Percentiles rank a stretch among this genome's conserved stretches.
These are phyloP conservation scores for Helicolenus hilgendorfi DNA, from an alignment of 2,797 vertebrate species.

Conservation along the genomic window DNA sequence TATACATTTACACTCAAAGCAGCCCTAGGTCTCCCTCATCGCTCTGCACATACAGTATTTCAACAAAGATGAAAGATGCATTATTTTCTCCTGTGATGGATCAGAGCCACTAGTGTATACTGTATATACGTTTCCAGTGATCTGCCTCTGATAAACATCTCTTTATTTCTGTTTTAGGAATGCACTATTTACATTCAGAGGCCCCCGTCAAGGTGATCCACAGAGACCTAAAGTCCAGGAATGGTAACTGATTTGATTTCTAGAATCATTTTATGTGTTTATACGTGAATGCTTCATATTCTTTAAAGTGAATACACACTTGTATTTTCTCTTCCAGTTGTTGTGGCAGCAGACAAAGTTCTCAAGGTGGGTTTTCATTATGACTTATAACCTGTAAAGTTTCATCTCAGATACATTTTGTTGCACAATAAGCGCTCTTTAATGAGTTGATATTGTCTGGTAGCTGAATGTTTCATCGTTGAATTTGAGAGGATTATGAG, in stretches of 20 bases:
- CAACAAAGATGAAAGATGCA: neutral
- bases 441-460: neutral
- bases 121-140: neutral
- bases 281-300: neutral
- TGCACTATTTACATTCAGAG: conserved; percentile 98
- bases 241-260: conserved; percentile 89
- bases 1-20: neutral
- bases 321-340: conserved; percentile 91
- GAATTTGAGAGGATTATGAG: neutral
- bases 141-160: neutral
- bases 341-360: conserved; percentile 95
- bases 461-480: neutral
- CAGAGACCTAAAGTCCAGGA: conserved; percentile 98
- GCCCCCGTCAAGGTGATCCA: conserved; percentile 98
- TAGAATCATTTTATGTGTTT: neutral
- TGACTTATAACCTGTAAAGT: neutral
- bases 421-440: neutral
- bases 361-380: conserved; percentile 92
- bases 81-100: neutral
- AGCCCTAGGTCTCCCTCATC: neutral
- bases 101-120: neutral
- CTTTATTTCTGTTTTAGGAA: conserved; percentile 88
- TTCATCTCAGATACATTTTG: neutral
- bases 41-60: neutral
- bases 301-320: neutral